Conservation (phyloP, 1,140 invertebrate species). For the Brachionus plicatilis region DNA sequence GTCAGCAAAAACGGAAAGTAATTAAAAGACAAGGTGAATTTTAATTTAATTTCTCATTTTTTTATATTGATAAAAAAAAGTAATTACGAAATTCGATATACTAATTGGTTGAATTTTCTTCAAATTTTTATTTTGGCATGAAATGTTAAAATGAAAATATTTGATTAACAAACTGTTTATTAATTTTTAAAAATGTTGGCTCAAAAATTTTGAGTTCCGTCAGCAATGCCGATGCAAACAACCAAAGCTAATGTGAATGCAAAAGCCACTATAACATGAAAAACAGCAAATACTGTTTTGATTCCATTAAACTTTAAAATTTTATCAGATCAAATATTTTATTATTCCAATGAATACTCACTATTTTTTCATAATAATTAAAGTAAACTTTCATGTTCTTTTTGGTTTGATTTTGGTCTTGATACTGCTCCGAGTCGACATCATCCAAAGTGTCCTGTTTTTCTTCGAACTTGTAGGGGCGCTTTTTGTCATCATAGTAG, state of each 20-base stretch:
- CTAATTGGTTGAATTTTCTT: neutral
- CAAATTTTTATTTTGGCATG: neutral
- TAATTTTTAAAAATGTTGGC: neutral
- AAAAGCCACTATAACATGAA: constrained; percentile 16
- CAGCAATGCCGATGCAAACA: constrained; percentile 22
- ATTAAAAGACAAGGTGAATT: neutral
- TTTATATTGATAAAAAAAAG: neutral
- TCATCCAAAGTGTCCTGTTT: neutral
- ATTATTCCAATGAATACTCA: neutral
- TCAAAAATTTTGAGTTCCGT: neutral
- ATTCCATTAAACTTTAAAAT: neutral
- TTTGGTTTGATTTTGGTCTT: neutral
- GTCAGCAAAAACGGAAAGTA: neutral
- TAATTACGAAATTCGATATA: neutral
- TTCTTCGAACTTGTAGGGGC: neutral
- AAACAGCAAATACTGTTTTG: neutral
- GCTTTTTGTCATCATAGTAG: neutral
- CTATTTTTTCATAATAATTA: neutral
- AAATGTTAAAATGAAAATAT: neutral
- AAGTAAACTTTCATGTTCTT: neutral
- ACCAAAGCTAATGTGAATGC: constrained; percentile 17
- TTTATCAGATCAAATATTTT: neutral
- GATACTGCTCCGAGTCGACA: neutral
- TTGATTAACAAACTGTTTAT: neutral
- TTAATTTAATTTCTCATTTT: neutral